Evolutionary conservation across 2,888 invertebrate genomes (phyloP).

Genomic region (Cephus spinipes): DNA sequence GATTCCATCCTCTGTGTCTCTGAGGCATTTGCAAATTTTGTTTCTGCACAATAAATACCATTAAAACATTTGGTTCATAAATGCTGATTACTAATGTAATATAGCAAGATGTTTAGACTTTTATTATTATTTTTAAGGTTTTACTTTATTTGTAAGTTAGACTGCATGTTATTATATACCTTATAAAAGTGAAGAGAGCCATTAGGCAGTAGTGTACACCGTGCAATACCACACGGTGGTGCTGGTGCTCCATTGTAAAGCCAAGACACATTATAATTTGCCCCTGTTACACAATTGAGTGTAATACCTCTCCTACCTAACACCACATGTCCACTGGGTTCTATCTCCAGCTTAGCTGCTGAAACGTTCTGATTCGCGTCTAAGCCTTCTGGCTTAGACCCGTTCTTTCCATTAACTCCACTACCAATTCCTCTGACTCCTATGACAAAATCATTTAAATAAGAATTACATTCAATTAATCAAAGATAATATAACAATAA

Average conservation of each 20-base stretch:
- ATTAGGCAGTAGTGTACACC: constrained; percentile 52
- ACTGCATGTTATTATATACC: constrained; percentile 34
- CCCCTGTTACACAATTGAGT: constrained; percentile 50
- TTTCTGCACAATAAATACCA: constrained; percentile 38
- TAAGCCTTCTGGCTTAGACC: constrained; percentile 49
- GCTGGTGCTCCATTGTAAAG: constrained; percentile 54
- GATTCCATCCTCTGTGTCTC: constrained; percentile 48
- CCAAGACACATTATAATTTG: constrained; percentile 56
- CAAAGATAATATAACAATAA: background rate
- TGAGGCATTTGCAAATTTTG: constrained; percentile 49
- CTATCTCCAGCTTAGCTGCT: constrained; percentile 48
- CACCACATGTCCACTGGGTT: constrained; percentile 56
- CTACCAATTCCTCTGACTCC: constrained; percentile 54
- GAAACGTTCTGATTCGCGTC: constrained; percentile 42
- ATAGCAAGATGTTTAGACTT: background rate
- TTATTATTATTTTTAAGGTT: background rate
- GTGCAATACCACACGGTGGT: constrained; percentile 55
- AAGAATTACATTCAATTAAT: background rate
- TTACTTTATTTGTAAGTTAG: background rate
- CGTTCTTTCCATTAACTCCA: constrained; percentile 48
- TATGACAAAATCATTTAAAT: constrained; percentile 19
- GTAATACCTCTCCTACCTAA: constrained; percentile 57
- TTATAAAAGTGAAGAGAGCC: constrained; percentile 58
- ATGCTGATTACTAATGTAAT: constrained; percentile 1
- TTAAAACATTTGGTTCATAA: constrained; percentile 1